Base-by-base conservation (phyloP, 2,113 vertebrate genomes). In the Caranx ignobilis region DNA sequence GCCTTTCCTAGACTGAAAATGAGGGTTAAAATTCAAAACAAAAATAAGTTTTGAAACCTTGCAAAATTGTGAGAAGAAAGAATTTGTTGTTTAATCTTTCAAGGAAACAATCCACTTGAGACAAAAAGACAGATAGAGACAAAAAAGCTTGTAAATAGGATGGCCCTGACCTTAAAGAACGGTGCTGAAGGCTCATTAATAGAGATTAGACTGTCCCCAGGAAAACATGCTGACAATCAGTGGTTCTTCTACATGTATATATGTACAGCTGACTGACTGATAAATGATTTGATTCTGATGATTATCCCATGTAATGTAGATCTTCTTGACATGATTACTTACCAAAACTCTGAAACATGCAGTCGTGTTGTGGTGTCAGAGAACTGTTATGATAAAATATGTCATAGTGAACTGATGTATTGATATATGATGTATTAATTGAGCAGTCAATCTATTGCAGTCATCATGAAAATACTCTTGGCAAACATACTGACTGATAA, bases 371-470 rank as follows among this genome's bases (percentile, higher is more conserved):
- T 21, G 61, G 39, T 41, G 21, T 60, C 18, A 32, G 35, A 50
- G 47, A 60, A 62, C 15, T 32, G 41, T 4, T 72, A 21, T 81
- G 61, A 77, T 64, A 47, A 26, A 59, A 5, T 67, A 35, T 68
- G 31, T 68, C 67, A 68, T 5, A 21, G 13, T 77, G 11, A 79
- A 84, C 48, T 73, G 75, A 87, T 71, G 77, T 75, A 68, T 43
- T 57, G 26, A 26, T 1, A 26, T 26, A 61, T 54, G 48, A 63
- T 68, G 32, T 75, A 79, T 83, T 83, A 75, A 86, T 78, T 83
- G 62, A 79, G 57, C 70, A 61, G n/a, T n/a, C n/a, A n/a, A 55
- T 77, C 43, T 71, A 37, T 70, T 84, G 19, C 39, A 56, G 52
- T 76, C 34, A 37, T 72, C 80, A 80, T 82, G 69, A 80, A 77